phyloP scores from a whole-genome alignment of 2,113 vertebrate species.

The Dipodomys spectabilis region DNA sequence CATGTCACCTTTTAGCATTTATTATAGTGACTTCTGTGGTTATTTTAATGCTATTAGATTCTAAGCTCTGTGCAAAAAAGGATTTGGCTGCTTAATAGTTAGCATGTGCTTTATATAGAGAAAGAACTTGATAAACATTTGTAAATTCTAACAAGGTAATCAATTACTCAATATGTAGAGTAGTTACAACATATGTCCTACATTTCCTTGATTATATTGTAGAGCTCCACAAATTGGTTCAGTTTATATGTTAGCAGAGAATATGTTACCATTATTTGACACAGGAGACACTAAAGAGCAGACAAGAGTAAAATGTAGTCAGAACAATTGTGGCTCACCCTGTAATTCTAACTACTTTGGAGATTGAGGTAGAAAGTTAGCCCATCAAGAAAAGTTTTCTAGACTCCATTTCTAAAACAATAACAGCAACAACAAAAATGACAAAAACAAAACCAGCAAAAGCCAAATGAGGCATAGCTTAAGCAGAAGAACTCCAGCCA shows the following conservation, averaged over 20 bases:
- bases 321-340: too few species aligned
- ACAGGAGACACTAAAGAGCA: background rate
- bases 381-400: too few species aligned
- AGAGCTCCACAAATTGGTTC: slow-evolving; percentile 38
- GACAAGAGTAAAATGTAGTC: background rate
- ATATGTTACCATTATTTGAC: background rate
- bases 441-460: too few species aligned
- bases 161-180: background rate
- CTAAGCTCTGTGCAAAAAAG: slow-evolving; percentile 7
- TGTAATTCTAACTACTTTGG: too few species aligned
- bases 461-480: too few species aligned
- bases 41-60: slow-evolving; percentile 40
- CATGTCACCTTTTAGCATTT: background rate
- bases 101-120: slow-evolving; percentile 12
- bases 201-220: slow-evolving; percentile 26
- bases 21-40: slow-evolving; percentile 28
- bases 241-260: slow-evolving; percentile 15
- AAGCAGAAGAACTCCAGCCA: too few species aligned
- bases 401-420: too few species aligned
- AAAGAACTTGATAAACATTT: slow-evolving; percentile 24
- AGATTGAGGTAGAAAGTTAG: too few species aligned
- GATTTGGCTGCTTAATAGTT: background rate
- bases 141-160: slow-evolving; percentile 31
- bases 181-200: background rate
- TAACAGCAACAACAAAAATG: too few species aligned